Evolutionary conservation across 1,140 invertebrate species (phyloP).

Genomic region (Pollicipes pollicipes): DNA sequence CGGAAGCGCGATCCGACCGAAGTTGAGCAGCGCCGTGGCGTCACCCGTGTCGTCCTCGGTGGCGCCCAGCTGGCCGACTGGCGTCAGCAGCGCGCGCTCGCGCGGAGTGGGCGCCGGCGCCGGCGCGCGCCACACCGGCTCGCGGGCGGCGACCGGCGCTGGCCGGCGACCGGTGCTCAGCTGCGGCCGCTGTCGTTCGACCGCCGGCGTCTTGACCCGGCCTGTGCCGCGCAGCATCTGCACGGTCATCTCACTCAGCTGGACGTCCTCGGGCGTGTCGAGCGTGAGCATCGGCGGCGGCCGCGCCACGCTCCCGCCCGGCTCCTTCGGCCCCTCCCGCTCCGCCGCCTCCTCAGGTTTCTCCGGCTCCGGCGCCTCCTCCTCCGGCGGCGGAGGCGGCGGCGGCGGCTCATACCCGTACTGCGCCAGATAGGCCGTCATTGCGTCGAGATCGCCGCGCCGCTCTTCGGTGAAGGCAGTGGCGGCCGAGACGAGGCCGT

Average conservation of each 20-base stretch:
- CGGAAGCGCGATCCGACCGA: no score
- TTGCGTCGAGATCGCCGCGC: slow-evolving; percentile 9
- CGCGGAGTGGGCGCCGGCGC: neutral
- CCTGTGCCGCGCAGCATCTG: no score
- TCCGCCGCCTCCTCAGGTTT: no score
- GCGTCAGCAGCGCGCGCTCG: neutral
- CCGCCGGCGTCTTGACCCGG: neutral
- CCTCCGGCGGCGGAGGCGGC: neutral
- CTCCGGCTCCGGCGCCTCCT: no score
- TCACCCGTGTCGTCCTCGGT: no score
- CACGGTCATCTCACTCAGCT: no score
- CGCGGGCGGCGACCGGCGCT: neutral
- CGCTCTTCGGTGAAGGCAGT: slow-evolving; percentile 10
- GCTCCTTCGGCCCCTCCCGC: neutral
- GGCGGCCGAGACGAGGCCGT: slow-evolving; percentile 9
- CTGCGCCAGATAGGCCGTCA: slow-evolving; percentile 4
- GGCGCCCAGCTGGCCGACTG: no score
- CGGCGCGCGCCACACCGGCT: neutral
- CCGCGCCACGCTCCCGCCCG: slow-evolving; percentile 3
- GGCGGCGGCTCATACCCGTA: neutral
- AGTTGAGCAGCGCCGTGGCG: no score
- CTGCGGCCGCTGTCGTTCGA: no score
- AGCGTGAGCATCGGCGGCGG: slow-evolving; percentile 7
- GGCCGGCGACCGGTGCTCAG: no score
- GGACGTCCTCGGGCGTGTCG: neutral